Evolutionary conservation across 2,888 invertebrate species (phyloP).

Genomic region (Mesoligia furuncula): DNA sequence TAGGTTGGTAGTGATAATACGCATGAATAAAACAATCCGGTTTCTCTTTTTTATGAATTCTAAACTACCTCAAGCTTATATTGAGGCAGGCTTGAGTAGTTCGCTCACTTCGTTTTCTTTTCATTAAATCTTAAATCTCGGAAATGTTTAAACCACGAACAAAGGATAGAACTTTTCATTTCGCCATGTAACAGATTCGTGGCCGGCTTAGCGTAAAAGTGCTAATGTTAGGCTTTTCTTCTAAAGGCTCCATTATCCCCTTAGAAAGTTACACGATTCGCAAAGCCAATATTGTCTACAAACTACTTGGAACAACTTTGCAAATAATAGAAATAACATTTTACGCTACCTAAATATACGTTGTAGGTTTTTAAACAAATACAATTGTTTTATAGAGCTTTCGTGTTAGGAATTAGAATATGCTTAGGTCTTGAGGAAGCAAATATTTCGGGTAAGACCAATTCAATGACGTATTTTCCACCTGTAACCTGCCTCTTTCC

Average conservation of each 20-base stretch:
- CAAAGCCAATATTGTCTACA: conserved; percentile 52
- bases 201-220: conserved; percentile 62
- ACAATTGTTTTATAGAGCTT: conserved; percentile 22
- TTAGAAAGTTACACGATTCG: conserved; percentile 52
- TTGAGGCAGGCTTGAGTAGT: background rate
- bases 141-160: conserved; percentile 40
- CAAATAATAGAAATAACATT: conserved; percentile 51
- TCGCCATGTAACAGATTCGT: conserved; percentile 56
- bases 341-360: conserved; percentile 33
- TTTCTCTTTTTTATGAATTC: background rate
- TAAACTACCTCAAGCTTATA: conserved; percentile 13
- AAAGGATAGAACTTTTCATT: conserved; percentile 58
- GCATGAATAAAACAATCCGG: background rate
- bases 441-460: background rate
- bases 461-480: background rate
- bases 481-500: too few relatives aligned
- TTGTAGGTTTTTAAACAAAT: conserved; percentile 33
- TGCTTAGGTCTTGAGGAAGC: background rate
- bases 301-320: conserved; percentile 53
- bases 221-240: conserved; percentile 64
- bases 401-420: background rate
- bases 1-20: background rate
- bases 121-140: conserved; percentile 20
- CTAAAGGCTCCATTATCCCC: conserved; percentile 60
- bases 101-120: conserved; percentile 4